These are phyloP conservation scores for Pollicipes pollicipes DNA, from an alignment of 1,140 invertebrate genomes.

Conservation along the genomic window DNA sequence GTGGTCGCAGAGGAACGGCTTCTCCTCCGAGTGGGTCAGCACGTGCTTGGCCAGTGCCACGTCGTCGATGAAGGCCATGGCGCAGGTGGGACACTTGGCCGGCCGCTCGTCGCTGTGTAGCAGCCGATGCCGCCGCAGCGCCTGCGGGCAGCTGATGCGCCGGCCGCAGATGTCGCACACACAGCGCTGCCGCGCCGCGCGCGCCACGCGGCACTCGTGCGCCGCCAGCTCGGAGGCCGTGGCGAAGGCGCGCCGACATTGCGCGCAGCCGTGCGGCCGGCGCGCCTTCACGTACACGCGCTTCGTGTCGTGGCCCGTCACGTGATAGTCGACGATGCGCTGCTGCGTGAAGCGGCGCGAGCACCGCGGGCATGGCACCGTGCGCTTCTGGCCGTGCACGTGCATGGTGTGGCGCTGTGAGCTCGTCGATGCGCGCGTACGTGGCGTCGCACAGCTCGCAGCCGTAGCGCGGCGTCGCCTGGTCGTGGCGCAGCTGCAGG, in stretches of 20 bases:
- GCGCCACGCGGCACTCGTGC: neutral
- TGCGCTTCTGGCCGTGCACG: neutral
- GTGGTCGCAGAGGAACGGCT: conserved; percentile 19
- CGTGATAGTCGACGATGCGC: neutral
- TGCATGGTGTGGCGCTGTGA: neutral
- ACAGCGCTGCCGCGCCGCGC: neutral
- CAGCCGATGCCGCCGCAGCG: neutral
- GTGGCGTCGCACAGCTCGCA: neutral
- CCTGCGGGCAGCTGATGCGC: neutral
- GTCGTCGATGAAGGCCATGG: neutral
- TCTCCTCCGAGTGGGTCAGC: conserved; percentile 13
- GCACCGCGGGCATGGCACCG: neutral
- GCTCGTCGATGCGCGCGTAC: neutral
- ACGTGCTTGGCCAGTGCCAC: neutral
- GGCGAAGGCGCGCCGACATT: neutral
- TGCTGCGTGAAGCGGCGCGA: neutral
- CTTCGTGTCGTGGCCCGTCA: neutral
- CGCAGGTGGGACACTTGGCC: neutral
- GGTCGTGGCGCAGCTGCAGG: neutral
- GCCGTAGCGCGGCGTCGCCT: neutral
- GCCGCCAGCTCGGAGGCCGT: neutral
- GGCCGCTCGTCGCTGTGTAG: neutral
- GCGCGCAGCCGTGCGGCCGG: neutral
- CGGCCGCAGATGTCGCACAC: neutral
- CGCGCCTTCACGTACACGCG: neutral